phyloP scores from a whole-genome alignment of 2,797 vertebrate species.

The Gambusia yucatana region DNA sequence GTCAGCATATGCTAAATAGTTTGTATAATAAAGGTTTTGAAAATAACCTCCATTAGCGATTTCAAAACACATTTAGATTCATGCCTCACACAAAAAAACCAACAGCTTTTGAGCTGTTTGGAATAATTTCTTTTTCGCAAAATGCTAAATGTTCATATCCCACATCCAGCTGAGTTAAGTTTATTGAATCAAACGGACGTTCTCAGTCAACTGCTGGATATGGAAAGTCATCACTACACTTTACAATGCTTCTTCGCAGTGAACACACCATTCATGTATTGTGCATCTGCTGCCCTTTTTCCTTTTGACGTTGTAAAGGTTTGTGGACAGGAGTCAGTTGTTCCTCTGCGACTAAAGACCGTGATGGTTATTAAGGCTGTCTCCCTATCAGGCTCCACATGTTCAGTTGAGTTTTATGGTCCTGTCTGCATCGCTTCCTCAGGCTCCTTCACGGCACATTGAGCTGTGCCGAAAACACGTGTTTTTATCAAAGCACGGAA shows the following conservation, averaged over 20 bases:
- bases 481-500: constrained; percentile 35
- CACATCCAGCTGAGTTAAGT: constrained; percentile 26
- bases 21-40: constrained; percentile 25
- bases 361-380: constrained; percentile 44
- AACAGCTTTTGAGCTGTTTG: constrained; percentile 32
- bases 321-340: constrained; percentile 39
- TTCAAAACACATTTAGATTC: constrained; percentile 25
- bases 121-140: constrained; percentile 33
- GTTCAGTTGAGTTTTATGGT: constrained; percentile 51
- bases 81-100: constrained; percentile 4
- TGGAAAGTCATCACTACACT: constrained; percentile 61
- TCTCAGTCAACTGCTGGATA: constrained; percentile 37
- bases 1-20: constrained; percentile 42
- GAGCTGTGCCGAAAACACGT: constrained; percentile 53
- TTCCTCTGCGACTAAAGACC: constrained; percentile 25
- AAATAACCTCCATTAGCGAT: constrained; percentile 37
- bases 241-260: constrained; percentile 11
- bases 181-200: constrained; percentile 18
- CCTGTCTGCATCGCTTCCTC: constrained; percentile 66
- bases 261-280: constrained; percentile 11
- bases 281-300: constrained; percentile 30
- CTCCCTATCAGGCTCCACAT: constrained; percentile 33
- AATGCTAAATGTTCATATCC: constrained; percentile 22
- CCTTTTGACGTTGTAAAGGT: constrained; percentile 59
- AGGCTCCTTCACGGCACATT: constrained; percentile 59